Percentiles rank a stretch among this genome's conserved stretches.
phyloP scores from a whole-genome alignment of 1,140 invertebrate species.

The Diabrotica undecimpunctata region DNA sequence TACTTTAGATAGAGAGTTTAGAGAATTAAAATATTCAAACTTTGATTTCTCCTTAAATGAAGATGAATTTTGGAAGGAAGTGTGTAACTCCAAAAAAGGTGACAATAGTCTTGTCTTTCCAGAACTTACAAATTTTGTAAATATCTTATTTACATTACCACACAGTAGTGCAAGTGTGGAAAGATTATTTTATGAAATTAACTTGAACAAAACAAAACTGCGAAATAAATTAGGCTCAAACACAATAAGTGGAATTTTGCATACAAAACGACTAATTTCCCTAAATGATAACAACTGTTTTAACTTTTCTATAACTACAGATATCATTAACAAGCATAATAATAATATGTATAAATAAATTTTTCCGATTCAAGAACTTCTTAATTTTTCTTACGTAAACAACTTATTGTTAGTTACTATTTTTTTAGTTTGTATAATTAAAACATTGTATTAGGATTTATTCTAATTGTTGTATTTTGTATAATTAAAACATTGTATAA shows the following conservation, averaged over 20 bases:
- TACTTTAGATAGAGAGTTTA: neutral
- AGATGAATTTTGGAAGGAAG: neutral
- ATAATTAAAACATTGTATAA: no score
- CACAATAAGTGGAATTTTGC: neutral
- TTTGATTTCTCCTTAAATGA: neutral
- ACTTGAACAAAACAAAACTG: conserved; percentile 16
- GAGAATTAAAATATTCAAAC: conserved; percentile 5
- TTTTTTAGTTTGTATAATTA: no score
- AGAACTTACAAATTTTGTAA: neutral
- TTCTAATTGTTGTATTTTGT: no score
- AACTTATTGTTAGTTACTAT: no score
- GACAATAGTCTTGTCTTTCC: neutral
- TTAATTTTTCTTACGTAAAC: no score
- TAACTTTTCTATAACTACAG: no score
- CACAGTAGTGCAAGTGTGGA: conserved; percentile 10
- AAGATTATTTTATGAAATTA: conserved; percentile 15
- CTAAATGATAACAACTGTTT: no score
- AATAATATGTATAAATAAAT: no score
- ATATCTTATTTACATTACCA: conserved; percentile 5
- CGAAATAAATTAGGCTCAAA: conserved; percentile 7
- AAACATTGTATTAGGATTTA: no score
- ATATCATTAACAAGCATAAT: no score
- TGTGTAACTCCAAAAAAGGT: neutral
- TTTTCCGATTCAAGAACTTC: no score
- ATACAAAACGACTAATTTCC: neutral